Evolutionary conservation across 2,797 vertebrate species (phyloP).

Genomic region (Sternotherus odoratus): DNA sequence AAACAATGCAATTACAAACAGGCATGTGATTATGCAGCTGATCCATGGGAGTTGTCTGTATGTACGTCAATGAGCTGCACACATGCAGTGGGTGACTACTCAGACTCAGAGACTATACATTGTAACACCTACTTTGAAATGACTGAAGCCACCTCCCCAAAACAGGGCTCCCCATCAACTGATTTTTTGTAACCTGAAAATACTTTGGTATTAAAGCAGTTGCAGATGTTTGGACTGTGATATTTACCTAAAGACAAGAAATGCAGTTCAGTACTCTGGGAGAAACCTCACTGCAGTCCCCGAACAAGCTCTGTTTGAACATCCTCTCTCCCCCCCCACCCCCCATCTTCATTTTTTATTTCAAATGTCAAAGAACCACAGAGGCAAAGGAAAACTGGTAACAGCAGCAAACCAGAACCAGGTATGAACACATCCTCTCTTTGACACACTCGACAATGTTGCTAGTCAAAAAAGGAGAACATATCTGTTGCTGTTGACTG

Average conservation of each 20-base stretch:
- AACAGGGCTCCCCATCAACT: neutral
- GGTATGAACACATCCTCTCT: neutral
- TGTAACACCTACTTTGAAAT: neutral
- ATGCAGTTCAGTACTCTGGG: neutral
- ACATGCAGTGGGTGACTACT: neutral
- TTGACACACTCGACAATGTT: slow-evolving; percentile 32
- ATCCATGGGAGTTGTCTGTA: neutral
- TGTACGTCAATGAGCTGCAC: neutral
- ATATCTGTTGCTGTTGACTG: slow-evolving; percentile 59
- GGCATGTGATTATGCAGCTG: slow-evolving; percentile 5
- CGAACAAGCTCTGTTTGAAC: neutral
- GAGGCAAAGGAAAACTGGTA: slow-evolving; percentile 1
- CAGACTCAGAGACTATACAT: slow-evolving; percentile 2
- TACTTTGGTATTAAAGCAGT: neutral
- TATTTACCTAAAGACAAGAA: slow-evolving; percentile 22
- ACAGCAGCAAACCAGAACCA: slow-evolving; percentile 17
- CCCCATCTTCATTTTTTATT: neutral
- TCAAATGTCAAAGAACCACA: slow-evolving; percentile 21
- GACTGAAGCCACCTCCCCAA: neutral
- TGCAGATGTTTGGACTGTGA: neutral
- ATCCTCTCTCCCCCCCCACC: too few relatives aligned
- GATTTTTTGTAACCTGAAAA: neutral
- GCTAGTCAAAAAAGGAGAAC: slow-evolving; percentile 51
- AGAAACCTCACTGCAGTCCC: slow-evolving; percentile 1
- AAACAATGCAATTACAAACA: neutral